Base-by-base conservation (phyloP, 2,113 vertebrate genomes). In the Sinocyclocheilus maitianheensis region DNA sequence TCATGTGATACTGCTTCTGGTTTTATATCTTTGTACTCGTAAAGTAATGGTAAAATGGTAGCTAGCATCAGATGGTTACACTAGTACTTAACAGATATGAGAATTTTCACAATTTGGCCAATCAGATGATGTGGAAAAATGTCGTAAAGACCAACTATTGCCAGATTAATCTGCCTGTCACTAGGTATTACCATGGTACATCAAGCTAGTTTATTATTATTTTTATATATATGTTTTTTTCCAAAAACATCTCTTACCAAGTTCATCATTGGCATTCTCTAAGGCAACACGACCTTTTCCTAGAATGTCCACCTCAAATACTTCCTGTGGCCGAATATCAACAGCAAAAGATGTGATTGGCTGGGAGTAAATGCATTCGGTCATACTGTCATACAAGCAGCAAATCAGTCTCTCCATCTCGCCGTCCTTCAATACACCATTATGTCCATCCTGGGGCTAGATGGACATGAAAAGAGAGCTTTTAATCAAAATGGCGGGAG, bases 321-420 rank as follows among this genome's bases (percentile, higher is more conserved):
- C 94, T 0, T 90, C 88, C 90, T 95, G 93, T 0, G 93, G 92
- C n/a, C 85, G 92, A 3, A 92, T 87, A 2, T 94, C 90, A 84
- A 96, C 94, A 0, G 89, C 60, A 80, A 98, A 97, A 14, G 94
- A 96, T 34, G 80, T 88, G 84, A 98, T 94, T 75, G 96, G 96
- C 18, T 67, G 77, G 0, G 91, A 86, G 80, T 97, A 98, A 72
- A 94, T 79, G 65, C 96, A 97, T 78, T 98, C 96, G 0, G 96
- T 98, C 97, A 97, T 98, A 63, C 88, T 92, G 91, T 98, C 97
- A 20, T 96, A 93, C 58, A 98, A 92, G 58, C 89, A 88, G 30
- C 87, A 90, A 9, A 94, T 86, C 55, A 97, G 91, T 4, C 89
- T 80, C 62, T 94, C 88, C 62, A 94, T 22, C 60, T 93, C 92